Percentiles rank a stretch among this genome's conserved stretches.
These are phyloP conservation scores for Cheirogaleus major DNA, from an alignment of 2,797 vertebrate genomes.

Conservation along the genomic window DNA sequence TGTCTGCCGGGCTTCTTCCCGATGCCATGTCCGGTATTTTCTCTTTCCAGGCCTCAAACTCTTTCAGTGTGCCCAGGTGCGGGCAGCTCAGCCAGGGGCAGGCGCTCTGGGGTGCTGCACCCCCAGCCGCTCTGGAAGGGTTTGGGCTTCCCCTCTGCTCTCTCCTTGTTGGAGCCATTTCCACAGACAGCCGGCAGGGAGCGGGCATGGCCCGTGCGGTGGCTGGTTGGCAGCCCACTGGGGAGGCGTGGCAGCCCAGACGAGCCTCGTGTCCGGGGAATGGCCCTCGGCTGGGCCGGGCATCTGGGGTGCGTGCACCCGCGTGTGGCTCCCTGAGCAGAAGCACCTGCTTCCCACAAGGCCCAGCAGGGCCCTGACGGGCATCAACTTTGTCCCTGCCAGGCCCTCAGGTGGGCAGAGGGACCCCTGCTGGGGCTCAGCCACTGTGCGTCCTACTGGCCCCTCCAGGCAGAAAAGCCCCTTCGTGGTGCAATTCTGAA, in stretches of 20 bases:
- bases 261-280: background rate
- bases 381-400: fast-evolving
- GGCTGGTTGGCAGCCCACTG: background rate
- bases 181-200: conserved; percentile 47
- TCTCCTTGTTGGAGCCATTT: background rate
- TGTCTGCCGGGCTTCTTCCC: background rate
- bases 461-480: background rate
- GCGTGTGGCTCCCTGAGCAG: background rate
- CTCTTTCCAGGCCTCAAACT: background rate
- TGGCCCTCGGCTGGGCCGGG: background rate
- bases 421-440: background rate
- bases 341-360: background rate
- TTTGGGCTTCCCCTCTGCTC: too few species aligned
- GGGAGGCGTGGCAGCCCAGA: background rate
- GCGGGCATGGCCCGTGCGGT: background rate
- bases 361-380: background rate
- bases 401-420: fast-evolving
- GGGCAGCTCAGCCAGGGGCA: too few species aligned
- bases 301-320: fast-evolving
- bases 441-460: background rate
- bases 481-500: background rate
- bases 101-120: fast-evolving
- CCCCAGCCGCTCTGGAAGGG: background rate
- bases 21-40: fast-evolving
- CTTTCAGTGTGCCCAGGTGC: fast-evolving